These are phyloP conservation scores for Pipra filicauda DNA, from an alignment of 2,113 vertebrate species.

Conservation along the genomic window DNA sequence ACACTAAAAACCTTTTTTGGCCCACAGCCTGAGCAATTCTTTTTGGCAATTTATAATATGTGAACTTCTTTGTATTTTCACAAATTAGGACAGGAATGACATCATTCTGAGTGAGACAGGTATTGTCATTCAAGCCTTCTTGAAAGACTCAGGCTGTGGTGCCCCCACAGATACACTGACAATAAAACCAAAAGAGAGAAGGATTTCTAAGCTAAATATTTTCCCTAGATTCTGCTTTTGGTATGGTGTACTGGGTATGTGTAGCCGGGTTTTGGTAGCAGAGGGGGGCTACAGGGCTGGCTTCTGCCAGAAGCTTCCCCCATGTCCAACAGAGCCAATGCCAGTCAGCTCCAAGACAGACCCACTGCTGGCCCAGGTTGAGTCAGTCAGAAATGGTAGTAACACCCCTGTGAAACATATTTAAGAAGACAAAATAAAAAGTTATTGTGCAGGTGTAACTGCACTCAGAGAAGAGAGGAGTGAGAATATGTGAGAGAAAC, in stretches of 20 bases:
- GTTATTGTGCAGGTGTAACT: neutral
- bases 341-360: neutral
- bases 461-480: neutral
- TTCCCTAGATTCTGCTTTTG: neutral
- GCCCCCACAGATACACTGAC: neutral
- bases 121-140: neutral
- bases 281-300: accelerated
- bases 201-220: neutral
- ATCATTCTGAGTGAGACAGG: neutral
- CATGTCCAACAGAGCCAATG: neutral
- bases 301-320: neutral
- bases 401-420: neutral
- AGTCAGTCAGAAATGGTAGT: neutral
- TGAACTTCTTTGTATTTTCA: neutral
- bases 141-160: neutral
- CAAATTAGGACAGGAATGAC: neutral
- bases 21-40: neutral
- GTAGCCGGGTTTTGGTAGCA: neutral
- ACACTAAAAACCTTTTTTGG: neutral
- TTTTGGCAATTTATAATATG: neutral
- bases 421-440: neutral
- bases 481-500: neutral
- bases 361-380: neutral
- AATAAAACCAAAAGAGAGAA: neutral
- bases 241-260: neutral